Evolutionary conservation across 2,113 vertebrate species (phyloP).

Genomic region (Mastomys coucha): DNA sequence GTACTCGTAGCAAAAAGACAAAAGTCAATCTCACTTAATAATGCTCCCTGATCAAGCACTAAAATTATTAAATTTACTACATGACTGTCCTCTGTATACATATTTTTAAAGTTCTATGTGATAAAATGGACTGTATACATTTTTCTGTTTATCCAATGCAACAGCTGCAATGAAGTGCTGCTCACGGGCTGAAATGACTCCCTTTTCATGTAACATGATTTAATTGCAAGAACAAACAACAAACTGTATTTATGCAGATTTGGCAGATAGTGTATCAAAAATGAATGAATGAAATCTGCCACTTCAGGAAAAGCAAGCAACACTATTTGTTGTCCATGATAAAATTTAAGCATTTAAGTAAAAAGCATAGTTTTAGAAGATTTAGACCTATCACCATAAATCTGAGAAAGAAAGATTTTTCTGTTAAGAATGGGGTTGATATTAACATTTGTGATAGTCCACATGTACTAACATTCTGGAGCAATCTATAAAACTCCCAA

Average conservation of each 20-base stretch:
- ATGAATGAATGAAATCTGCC: neutral
- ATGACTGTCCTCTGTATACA: neutral
- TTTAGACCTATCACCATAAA: neutral
- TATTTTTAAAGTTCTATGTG: slow-evolving; percentile 2
- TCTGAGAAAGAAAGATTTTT: neutral
- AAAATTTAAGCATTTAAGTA: slow-evolving; percentile 22
- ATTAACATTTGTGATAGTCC: neutral
- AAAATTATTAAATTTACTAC: slow-evolving; percentile 49
- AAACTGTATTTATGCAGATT: neutral
- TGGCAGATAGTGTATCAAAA: slow-evolving; percentile 11
- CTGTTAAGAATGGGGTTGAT: neutral
- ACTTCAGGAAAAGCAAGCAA: slow-evolving; percentile 41
- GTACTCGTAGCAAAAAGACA: neutral
- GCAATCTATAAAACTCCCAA: neutral
- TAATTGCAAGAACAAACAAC: slow-evolving; percentile 3
- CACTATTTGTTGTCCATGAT: slow-evolving; percentile 20
- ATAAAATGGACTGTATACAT: neutral
- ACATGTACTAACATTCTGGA: neutral
- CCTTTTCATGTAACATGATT: neutral
- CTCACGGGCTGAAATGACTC: neutral
- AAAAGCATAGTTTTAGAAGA: slow-evolving; percentile 47
- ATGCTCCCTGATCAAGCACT: slow-evolving; percentile 33
- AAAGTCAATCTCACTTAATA: slow-evolving; percentile 3
- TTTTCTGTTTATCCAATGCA: neutral
- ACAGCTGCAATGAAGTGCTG: neutral